Evolutionary conservation across 2,113 vertebrate genomes (phyloP), one percentile per base, ranked within the genome.

Genomic region (Salvelinus namaycush): DNA sequence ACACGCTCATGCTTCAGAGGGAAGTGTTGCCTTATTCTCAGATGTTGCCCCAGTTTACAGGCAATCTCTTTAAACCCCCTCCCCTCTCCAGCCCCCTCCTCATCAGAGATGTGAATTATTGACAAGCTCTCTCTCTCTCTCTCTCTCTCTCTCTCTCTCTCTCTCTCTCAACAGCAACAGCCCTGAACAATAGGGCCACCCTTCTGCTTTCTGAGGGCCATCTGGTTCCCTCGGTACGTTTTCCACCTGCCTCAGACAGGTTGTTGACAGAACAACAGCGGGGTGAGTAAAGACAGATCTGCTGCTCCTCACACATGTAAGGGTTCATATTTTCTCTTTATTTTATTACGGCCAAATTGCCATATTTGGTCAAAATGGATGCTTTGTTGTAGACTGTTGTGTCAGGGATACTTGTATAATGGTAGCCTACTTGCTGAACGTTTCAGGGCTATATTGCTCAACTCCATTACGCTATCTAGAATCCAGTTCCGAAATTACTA

Each of bases 61-160:
- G 20, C 75, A 69, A 76, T 69, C n/a, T 14, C 82, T 78, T 79
- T 79, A 76, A 83, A 59, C 20, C 73, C 49, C 62, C 60, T 57
- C n/a, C 1, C 31, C 20, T 13, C 72, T n/a, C 22, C 27, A 70
- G 8, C 8, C 66, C 44, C 31, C 64, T 65, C 76, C 86, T 60
- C 60, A 54, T 69, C 24, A 2, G 54, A 44, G 76, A 13, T 71
- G 79, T 94, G 77, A 94, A 94, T 94, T 91, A 94, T 95, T 94
- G 86, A 95, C 84, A 13, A 85, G 80, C 77, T 22, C 77, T n/a
- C 75, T 16, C 49, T 12, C 49, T 12, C 49, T 51, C 12, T 16
- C 49, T 16, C 70, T 77, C 75, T 73, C 77, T 76, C 51, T 54
- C 82, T 69, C 77, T 73, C 29, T 79, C 66, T 64, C 66, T 68